Base-by-base conservation (phyloP, 30 jellyfish, hydroid and myxozoan genomes). In the Aurelia aurita region DNA sequence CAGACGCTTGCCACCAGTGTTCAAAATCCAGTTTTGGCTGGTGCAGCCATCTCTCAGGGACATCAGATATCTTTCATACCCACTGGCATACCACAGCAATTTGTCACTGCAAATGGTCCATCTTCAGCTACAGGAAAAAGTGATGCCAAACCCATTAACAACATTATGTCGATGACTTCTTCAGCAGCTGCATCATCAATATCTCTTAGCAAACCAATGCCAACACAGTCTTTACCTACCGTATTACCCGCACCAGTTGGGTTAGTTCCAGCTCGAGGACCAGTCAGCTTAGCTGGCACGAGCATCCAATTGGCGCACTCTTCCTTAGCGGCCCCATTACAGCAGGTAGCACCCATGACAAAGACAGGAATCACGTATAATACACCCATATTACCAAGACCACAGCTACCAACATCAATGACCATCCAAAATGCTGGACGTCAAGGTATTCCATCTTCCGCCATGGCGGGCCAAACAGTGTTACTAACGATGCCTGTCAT, bases 351-450 rank as follows among this genome's bases (percentile, higher is more conserved):
- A 9, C 22, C 68, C 0, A 31, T 47, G 27, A 71, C 72, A 18
- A 82, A 68, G 72, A 29, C 77, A 3, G 91, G 44, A 13, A 31
- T 55, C 60, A 82, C 86, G 7, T 44, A 82, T 35, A 82, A 82
- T 39, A 82, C 91, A 14, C 91, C 91, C 49, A 82, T 82, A 16
- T 79, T 82, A 18, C 91, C 91, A 5, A 73, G 91, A 44, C 91
- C 91, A 10, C 63, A 68, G 78, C 39, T 39, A 18, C 35, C 84
- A 5, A 39, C 90, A 11, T n/a, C 68, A 21, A 57, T 54, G 62
- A 19, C 49, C 39, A 32, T 53, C n/a, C 72, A 19, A 21, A 29
- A 22, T 22, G 43, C 77, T 14, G 58, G 57, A 51, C 54, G 32
- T 19, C 91, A 82, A 45, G 43, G 63, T 23, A 21, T 61, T 11